Percentiles rank a stretch among this genome's conserved stretches.
Conservation (phyloP, 2,113 vertebrate species). For the Vanacampus margaritifer region DNA sequence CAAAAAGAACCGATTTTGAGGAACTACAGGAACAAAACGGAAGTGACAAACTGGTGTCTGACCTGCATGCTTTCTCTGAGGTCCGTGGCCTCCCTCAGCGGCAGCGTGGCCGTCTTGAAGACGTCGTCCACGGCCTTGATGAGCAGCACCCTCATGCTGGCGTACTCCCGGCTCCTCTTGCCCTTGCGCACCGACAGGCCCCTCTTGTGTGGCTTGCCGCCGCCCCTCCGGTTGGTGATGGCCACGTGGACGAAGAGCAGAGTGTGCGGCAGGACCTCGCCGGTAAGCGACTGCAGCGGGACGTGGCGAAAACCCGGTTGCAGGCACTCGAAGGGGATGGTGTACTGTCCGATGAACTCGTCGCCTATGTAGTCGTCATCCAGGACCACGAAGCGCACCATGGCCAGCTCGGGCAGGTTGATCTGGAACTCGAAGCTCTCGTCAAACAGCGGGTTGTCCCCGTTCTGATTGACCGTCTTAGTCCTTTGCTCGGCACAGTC, state of each 20-base stretch:
- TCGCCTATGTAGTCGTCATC: constrained; percentile 98
- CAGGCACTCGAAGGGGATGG: constrained; percentile 96
- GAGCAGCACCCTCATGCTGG: constrained; percentile 88
- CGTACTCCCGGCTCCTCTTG: constrained; percentile 90
- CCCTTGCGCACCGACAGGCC: constrained; percentile 94
- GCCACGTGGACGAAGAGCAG: constrained; percentile 95
- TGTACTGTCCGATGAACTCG: constrained; percentile 95
- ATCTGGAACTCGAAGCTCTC: constrained; percentile 99
- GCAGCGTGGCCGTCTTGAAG: constrained; percentile 88
- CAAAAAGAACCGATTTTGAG: neutral
- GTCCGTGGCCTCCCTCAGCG: constrained; percentile 91
- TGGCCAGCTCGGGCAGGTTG: constrained; percentile 93
- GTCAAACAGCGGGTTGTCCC: constrained; percentile 94
- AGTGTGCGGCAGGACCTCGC: constrained; percentile 86
- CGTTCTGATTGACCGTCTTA: constrained; percentile 93
- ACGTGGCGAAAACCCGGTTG: constrained; percentile 94
- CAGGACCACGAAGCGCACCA: constrained; percentile 96
- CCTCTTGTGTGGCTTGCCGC: constrained; percentile 94
- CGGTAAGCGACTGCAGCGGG: constrained; percentile 89
- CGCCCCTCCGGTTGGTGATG: constrained; percentile 94
- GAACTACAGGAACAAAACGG: neutral
- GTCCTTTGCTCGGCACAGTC: constrained; percentile 97
- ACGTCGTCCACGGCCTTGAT: constrained; percentile 93
- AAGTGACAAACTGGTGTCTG: constrained; percentile 25
- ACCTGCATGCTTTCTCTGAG: constrained; percentile 99